Base-by-base conservation (phyloP, 2,797 vertebrate genomes). In the Liparis tanakae region DNA sequence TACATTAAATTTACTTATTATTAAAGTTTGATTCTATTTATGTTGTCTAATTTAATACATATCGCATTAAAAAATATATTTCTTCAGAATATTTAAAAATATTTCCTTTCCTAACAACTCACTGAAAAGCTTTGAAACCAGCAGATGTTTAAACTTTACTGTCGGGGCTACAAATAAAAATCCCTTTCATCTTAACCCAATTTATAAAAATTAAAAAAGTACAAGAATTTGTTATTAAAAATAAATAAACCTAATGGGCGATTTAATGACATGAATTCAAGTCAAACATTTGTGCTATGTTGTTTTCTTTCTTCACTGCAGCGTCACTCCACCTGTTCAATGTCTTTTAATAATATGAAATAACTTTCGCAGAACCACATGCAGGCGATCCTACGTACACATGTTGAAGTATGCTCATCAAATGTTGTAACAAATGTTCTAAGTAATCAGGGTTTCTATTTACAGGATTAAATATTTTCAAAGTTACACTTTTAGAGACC, bases 121-220 rank as follows among this genome's bases (percentile, higher is more conserved):
- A 56, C 57, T 64, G 59, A 68, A 60, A 63, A 48, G 53, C 70
- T 77, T 76, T 34, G 33, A 75, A 64, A 67, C 50, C 74, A 62
- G 70, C 77, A 68, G 64, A 77, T 67, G 39, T 50, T 59, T 48
- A 50, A 82, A 62, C 39, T 43, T 41, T 65, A 37, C 73, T 22
- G 18, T 69, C 37, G 50, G 34, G 33, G 57, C 74, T 74, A 64
- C 30, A 67, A 67, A 74, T 53, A 48, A 61, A 78, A 12, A 44
- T 43, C 36, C 10, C 50, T 80, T 86, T 83, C 55, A 73, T 76
- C 43, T 43, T 59, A 73, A 77, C 30, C 70, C 30, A 72, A 76
- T 84, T 67, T 70, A 18, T 30, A 18, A 63, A 67, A 78, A 30
- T 30, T 2, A 7, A 55, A 39, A 10, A 17, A 36, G 50, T 55